Evolutionary conservation across 2,113 vertebrate genomes (phyloP).

Genomic region (Channa argus): DNA sequence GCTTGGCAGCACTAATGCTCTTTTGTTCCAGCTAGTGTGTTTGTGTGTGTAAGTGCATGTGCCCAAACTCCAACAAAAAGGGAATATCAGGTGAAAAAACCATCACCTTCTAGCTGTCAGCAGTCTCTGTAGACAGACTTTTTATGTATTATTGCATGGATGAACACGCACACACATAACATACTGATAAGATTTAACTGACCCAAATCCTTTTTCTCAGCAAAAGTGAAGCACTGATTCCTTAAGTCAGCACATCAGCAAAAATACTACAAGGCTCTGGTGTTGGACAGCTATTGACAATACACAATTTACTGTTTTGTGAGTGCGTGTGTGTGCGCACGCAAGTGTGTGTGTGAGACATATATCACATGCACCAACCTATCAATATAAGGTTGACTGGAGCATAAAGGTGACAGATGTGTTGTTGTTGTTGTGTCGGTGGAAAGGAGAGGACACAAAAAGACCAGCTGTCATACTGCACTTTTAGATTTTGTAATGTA

Average conservation of each 20-base stretch:
- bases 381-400: constrained; percentile 46
- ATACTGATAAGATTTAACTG: constrained; percentile 63
- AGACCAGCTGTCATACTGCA: constrained; percentile 26
- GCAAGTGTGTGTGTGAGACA: constrained; percentile 10
- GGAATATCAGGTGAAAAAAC: constrained; percentile 45
- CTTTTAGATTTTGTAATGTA: constrained; percentile 6
- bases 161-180: constrained; percentile 40
- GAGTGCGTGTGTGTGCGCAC: background rate
- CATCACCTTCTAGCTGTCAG: constrained; percentile 14
- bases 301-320: constrained; percentile 58
- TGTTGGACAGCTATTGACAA: constrained; percentile 68
- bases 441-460: constrained; percentile 9
- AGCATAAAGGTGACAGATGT: constrained; percentile 64
- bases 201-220: constrained; percentile 71
- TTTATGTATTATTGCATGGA: constrained; percentile 37
- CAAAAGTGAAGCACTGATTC: constrained; percentile 62
- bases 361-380: constrained; percentile 14
- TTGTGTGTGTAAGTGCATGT: background rate
- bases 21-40: constrained; percentile 32
- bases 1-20: constrained; percentile 22
- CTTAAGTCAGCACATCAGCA: constrained; percentile 57
- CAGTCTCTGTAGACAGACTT: constrained; percentile 29
- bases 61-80: constrained; percentile 32
- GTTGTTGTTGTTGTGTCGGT: constrained; percentile 25
- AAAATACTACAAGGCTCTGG: constrained; percentile 38